phyloP scores from a whole-genome alignment of 2,797 vertebrate genomes.

The Yasuhikotakia modesta region DNA sequence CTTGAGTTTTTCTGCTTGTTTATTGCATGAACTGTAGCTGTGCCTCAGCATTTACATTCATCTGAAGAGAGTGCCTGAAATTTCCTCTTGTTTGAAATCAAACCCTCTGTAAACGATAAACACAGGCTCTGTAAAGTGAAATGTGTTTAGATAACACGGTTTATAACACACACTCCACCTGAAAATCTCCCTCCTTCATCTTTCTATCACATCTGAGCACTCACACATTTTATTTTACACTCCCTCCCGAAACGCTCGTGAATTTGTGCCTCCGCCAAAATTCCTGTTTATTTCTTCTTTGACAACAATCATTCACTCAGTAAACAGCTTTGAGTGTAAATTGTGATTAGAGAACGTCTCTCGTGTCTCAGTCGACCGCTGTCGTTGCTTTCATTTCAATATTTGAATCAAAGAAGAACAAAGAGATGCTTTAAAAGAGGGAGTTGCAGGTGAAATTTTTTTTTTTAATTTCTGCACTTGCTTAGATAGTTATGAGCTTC shows the following conservation, averaged over 20 bases:
- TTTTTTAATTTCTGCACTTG: conserved; percentile 20
- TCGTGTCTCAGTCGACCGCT: background rate
- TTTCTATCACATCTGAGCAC: background rate
- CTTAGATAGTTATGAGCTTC: background rate
- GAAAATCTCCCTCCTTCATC: background rate
- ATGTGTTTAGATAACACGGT: background rate
- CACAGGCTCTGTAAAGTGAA: background rate
- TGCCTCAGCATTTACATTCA: background rate
- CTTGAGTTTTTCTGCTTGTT: background rate
- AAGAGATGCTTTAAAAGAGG: conserved; percentile 1
- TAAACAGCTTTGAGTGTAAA: conserved; percentile 24
- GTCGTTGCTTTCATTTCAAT: conserved; percentile 15
- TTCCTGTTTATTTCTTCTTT: conserved; percentile 13
- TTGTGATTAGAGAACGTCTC: conserved; percentile 7
- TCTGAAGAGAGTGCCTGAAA: background rate
- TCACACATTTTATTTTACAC: conserved; percentile 1
- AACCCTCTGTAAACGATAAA: background rate
- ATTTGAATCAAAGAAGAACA: background rate
- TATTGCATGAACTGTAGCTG: background rate
- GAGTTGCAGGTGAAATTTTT: conserved; percentile 23
- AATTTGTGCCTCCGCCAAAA: background rate
- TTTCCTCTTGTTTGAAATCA: background rate
- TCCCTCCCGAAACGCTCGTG: background rate
- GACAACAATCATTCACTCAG: conserved; percentile 5
- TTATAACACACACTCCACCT: background rate